Conservation (phyloP, 2,113 vertebrate species). For the Thalassoma bifasciatum region DNA sequence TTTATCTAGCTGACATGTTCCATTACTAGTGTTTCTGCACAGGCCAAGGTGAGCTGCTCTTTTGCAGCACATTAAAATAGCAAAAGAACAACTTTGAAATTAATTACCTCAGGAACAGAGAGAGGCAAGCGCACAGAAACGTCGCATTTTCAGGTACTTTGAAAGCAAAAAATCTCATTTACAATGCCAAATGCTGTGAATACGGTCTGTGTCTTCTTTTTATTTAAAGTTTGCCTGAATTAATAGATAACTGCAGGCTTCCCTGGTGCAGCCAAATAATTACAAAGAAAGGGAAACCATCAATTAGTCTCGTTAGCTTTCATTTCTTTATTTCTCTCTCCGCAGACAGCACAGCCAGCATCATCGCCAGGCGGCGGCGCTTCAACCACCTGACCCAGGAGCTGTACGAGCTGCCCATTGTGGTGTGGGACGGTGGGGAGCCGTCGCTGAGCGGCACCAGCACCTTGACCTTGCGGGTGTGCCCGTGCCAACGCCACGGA, state of each 20-base stretch:
- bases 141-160: background rate
- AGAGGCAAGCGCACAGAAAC: background rate
- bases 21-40: conserved; percentile 85
- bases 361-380: conserved; percentile 87
- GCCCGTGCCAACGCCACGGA: conserved; percentile 87
- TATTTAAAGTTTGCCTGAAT: conserved; percentile 13
- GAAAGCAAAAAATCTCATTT: background rate
- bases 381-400: conserved; percentile 92
- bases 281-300: conserved; percentile 13
- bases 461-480: conserved; percentile 93
- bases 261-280: background rate
- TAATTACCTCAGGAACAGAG: conserved; percentile 32
- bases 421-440: conserved; percentile 93
- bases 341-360: conserved; percentile 93
- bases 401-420: conserved; percentile 89
- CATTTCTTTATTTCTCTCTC: background rate
- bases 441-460: conserved; percentile 93
- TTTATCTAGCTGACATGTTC: conserved; percentile 79
- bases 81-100: conserved; percentile 52
- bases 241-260: conserved; percentile 24
- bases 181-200: background rate
- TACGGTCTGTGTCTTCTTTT: conserved; percentile 5
- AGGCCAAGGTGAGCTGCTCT: conserved; percentile 52
- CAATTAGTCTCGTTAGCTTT: conserved; percentile 14
- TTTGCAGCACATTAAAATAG: conserved; percentile 38